phyloP scores from a whole-genome alignment of 2,113 vertebrate species.

The Brachyhypopomus occidentalis region DNA sequence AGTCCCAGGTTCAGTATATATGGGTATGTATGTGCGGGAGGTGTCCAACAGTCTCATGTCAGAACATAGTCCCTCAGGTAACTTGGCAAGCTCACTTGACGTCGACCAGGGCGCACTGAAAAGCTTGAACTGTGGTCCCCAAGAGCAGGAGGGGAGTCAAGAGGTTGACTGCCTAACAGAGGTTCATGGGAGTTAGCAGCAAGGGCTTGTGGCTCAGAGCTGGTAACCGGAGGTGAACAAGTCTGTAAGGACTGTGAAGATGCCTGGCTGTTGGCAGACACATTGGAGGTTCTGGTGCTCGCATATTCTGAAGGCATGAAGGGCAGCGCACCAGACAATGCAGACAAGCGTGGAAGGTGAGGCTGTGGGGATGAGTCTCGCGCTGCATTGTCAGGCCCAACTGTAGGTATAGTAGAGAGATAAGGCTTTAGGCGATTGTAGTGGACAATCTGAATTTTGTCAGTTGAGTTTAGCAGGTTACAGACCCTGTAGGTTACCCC shows the following conservation, averaged over 20 bases:
- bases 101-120: not conserved
- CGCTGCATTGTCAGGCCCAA: not conserved
- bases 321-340: constrained; percentile 41
- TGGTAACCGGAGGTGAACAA: not conserved
- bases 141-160: not conserved
- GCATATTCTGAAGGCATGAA: not conserved
- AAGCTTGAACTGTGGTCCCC: not conserved
- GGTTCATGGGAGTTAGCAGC: not conserved
- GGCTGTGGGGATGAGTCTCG: not conserved
- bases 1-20: too few species aligned
- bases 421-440: too few species aligned
- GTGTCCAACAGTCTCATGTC: not conserved
- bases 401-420: not conserved
- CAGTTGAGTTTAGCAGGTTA: not conserved
- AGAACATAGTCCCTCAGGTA: not conserved
- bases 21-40: not conserved
- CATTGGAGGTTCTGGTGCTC: not conserved
- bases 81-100: not conserved
- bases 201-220: not conserved
- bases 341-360: constrained; percentile 7
- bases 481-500: constrained; percentile 27
- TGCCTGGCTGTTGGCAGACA: not conserved
- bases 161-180: not conserved
- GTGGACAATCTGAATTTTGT: not conserved
- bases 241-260: not conserved